Percentiles rank a stretch among this genome's conserved stretches.
These are phyloP conservation scores for Autographa gamma DNA, from an alignment of 2,888 invertebrate species.

Conservation along the genomic window DNA sequence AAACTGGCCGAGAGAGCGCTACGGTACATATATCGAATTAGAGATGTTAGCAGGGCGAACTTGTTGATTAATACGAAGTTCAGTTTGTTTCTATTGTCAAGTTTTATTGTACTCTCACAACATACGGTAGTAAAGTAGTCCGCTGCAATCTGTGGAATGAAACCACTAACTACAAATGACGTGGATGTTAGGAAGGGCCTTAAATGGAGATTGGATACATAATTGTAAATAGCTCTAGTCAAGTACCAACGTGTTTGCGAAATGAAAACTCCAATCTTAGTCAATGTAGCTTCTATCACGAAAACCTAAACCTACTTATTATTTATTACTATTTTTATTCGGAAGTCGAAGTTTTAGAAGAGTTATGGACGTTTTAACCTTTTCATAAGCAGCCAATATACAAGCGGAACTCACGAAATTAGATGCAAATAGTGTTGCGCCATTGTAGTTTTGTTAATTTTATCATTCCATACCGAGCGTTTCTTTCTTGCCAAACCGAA, in stretches of 20 bases:
- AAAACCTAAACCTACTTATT: too few species aligned
- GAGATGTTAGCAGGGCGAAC: conserved; percentile 68
- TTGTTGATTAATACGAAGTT: conserved; percentile 51
- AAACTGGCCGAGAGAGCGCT: conserved; percentile 53
- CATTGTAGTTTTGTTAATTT: neutral
- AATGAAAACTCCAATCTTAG: neutral
- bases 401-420: conserved; percentile 2
- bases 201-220: neutral
- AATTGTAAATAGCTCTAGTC: neutral
- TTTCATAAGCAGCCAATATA: neutral
- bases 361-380: neutral
- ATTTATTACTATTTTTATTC: too few species aligned
- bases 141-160: neutral
- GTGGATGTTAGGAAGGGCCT: neutral
- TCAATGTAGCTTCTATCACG: neutral
- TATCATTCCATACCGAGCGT: neutral
- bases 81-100: conserved; percentile 45
- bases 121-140: conserved; percentile 5
- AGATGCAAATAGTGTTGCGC: neutral
- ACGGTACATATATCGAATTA: conserved; percentile 65
- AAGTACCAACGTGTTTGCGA: neutral
- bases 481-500: neutral
- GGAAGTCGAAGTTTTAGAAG: too few species aligned
- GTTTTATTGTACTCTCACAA: neutral
- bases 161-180: neutral